Evolutionary conservation across 1,140 invertebrate species (phyloP).

Genomic region (Procambarus clarkii): DNA sequence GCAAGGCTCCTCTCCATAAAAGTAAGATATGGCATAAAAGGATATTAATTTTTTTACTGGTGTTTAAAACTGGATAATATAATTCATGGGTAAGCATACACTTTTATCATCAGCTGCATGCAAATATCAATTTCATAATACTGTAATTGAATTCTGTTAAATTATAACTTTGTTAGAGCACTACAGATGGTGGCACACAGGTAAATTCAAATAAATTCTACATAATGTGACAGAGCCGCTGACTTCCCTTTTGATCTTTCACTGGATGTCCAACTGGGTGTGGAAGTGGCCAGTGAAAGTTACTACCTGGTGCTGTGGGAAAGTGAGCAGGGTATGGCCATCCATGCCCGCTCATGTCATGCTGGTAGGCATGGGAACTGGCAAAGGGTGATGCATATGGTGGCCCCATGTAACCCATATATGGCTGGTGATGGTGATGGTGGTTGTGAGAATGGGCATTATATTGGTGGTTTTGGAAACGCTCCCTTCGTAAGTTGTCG

Average conservation of each 20-base stretch:
- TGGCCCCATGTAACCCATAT: not conserved
- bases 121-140: not conserved
- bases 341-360: slow-evolving; percentile 1
- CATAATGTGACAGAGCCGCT: slow-evolving; percentile 32
- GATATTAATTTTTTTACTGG: no score
- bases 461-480: slow-evolving; percentile 32
- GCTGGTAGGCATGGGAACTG: not conserved
- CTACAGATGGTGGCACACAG: no score
- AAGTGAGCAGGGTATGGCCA: slow-evolving; percentile 33
- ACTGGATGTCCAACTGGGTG: not conserved
- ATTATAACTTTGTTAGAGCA: no score
- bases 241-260: not conserved
- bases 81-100: not conserved
- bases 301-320: slow-evolving; percentile 24
- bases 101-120: not conserved
- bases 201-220: not conserved
- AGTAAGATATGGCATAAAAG: no score
- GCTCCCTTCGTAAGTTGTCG: slow-evolving; percentile 29
- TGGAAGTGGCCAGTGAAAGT: slow-evolving; percentile 42
- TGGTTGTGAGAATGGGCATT: slow-evolving; percentile 15
- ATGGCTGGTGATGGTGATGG: slow-evolving; percentile 21
- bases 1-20: no score
- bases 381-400: not conserved
- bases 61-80: no score
- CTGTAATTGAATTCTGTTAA: no score